Conservation (phyloP, 92 coral and sea anemone genomes). For the Bergia puertoricense region DNA sequence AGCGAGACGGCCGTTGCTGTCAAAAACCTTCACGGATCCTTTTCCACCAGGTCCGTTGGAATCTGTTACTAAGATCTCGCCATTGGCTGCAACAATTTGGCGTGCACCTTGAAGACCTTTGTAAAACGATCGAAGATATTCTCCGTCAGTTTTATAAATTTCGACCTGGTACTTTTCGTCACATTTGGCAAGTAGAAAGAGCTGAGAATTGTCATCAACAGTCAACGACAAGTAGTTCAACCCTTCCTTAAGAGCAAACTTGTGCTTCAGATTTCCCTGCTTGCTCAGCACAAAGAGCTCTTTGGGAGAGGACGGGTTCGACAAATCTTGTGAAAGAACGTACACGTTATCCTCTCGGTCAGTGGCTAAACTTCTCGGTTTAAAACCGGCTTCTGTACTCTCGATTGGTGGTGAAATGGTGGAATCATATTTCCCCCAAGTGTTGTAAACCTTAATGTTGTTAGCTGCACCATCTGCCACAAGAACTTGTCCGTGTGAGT, state of each 20-base stretch:
- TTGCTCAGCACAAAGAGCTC: constrained; percentile 42
- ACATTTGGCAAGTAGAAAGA: constrained; percentile 29
- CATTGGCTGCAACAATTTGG: constrained; percentile 22
- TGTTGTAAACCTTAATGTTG: constrained; percentile 27
- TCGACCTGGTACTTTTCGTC: constrained; percentile 21
- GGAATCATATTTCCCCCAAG: constrained; percentile 41
- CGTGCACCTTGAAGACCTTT: constrained; percentile 19
- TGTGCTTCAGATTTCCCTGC: constrained; percentile 37
- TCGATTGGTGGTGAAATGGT: constrained; percentile 24
- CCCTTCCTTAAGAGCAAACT: constrained; percentile 32
- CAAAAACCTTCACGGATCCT: constrained; percentile 31
- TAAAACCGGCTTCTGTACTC: background rate
- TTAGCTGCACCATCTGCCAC: constrained; percentile 19
- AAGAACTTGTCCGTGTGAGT: constrained; percentile 14
- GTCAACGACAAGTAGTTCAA: constrained; percentile 32
- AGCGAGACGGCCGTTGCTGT: constrained; percentile 18
- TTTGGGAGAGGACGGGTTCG: background rate
- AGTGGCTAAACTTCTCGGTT: constrained; percentile 41
- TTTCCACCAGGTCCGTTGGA: constrained; percentile 11
- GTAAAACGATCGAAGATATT: background rate
- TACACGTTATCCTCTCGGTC: constrained; percentile 46
- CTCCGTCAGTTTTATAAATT: constrained; percentile 34
- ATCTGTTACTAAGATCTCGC: constrained; percentile 30
- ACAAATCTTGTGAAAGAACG: constrained; percentile 23
- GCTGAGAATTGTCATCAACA: constrained; percentile 17